Evolutionary conservation across 2,113 vertebrate species (phyloP).

Genomic region (Strigops habroptila): DNA sequence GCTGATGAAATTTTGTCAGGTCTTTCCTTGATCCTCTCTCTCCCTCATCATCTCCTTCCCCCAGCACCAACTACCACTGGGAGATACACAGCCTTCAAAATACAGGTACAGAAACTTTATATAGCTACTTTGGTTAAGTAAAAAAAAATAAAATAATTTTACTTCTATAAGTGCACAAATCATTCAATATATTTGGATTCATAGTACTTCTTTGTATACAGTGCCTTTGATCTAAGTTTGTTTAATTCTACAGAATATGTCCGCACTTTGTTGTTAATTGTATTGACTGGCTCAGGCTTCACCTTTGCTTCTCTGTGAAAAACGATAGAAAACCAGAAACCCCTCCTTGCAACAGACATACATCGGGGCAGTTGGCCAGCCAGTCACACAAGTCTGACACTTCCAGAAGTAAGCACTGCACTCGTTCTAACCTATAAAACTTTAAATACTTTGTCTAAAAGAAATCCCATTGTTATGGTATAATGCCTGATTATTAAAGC

Average conservation of each 20-base stretch:
- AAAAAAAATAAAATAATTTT: background rate
- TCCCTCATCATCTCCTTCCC: background rate
- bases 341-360: background rate
- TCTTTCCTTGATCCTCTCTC: background rate
- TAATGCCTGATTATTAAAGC: background rate
- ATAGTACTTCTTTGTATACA: background rate
- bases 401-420: background rate
- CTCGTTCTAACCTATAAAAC: background rate
- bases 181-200: background rate
- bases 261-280: background rate
- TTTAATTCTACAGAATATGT: background rate
- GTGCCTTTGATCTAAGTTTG: background rate
- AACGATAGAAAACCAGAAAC: background rate
- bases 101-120: background rate
- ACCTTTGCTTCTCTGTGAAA: background rate
- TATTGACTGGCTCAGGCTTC: background rate
- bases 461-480: background rate
- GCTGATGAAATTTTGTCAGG: background rate
- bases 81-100: background rate
- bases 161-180: background rate
- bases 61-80: background rate
- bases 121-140: background rate
- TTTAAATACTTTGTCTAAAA: background rate
- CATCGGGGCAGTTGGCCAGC: background rate
- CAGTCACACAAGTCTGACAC: background rate